These are phyloP conservation scores for Varanus salvator DNA, from an alignment of 2,113 vertebrate genomes.

Conservation along the genomic window DNA sequence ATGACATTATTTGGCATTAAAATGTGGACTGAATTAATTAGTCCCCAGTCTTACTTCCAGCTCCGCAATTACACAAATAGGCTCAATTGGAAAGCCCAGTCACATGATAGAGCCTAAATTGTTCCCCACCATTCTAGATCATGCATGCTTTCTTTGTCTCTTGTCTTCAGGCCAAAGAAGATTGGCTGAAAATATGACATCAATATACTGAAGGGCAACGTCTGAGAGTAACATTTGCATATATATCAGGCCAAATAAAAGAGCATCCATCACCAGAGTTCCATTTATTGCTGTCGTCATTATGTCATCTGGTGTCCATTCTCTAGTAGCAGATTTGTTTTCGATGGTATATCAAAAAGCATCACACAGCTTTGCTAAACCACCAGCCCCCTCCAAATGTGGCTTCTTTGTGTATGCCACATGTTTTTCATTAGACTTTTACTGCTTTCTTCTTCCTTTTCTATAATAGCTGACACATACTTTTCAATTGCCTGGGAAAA, in stretches of 20 bases:
- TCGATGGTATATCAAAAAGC: neutral
- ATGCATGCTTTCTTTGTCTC: neutral
- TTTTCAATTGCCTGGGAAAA: conserved; percentile 46
- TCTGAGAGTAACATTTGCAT: neutral
- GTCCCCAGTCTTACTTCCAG: too few species aligned
- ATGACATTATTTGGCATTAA: too few species aligned
- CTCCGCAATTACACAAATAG: neutral
- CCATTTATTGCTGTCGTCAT: conserved; percentile 14
- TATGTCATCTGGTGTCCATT: conserved; percentile 4
- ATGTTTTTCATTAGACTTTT: conserved; percentile 40
- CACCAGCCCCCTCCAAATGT: conserved; percentile 3
- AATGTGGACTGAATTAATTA: too few species aligned
- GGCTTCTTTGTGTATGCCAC: neutral
- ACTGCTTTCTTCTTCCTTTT: conserved; percentile 13
- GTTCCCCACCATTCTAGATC: neutral
- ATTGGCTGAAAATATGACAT: neutral
- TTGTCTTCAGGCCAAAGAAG: neutral
- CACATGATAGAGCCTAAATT: neutral
- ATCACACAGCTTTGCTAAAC: neutral
- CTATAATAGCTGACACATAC: conserved; percentile 18
- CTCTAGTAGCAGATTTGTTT: neutral
- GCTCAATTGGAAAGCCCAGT: neutral
- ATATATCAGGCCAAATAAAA: neutral
- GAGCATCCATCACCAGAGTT: neutral
- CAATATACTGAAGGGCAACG: neutral